Evolutionary conservation across 2,797 vertebrate genomes (phyloP), one percentile per base, ranked within the genome.

Genomic region (Anisognathus igniventris): DNA sequence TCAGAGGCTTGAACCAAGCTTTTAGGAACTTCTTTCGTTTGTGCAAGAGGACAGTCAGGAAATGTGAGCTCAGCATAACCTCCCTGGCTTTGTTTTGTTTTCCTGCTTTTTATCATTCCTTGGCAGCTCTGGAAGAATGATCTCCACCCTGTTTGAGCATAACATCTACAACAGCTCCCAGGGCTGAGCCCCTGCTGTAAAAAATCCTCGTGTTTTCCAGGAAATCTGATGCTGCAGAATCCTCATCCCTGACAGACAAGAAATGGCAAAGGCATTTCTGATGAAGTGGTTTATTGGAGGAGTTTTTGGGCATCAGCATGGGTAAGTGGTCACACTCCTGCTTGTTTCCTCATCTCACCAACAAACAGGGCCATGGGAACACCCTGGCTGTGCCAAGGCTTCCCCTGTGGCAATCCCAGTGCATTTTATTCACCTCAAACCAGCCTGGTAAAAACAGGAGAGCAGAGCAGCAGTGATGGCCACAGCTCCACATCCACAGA

Each of bases 111-210:
- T 7, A 12, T 20, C 14, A 42, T 8, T 10, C n/a, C 1, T 2
- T 68, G 23, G 33, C 20, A 74, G 25, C 24, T 9, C n/a, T 16
- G 31, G 4, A 70, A 15, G 19, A 65, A n/a, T n/a, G 7, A 20
- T n/a, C 54, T 68, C 85, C 11, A 4, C 3, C 5, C 51, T 2
- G 6, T 10, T 12, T 2, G 2, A 48, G 5, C 7, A 33, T 12
- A 54, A 8, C 13, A 39, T 37, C 40, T 31, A 7, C 25, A 54
- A 4, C 25, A 14, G 7, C 31, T 87, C 22, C 24, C 1, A 3
- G 39, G 7, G 15, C 15, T 48, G 25, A 71, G n/a, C 9, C 1
- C 2, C 10, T 1, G 1, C 7, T 54, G 47, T 14, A 54, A 37
- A 37, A 61, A 83, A 83, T 45, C 30, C 12, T 0, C 3, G 16